Percentiles rank a stretch among this genome's conserved stretches.
Conservation (phyloP, 2,888 invertebrate genomes). For the Eucriotettix oculatus region DNA sequence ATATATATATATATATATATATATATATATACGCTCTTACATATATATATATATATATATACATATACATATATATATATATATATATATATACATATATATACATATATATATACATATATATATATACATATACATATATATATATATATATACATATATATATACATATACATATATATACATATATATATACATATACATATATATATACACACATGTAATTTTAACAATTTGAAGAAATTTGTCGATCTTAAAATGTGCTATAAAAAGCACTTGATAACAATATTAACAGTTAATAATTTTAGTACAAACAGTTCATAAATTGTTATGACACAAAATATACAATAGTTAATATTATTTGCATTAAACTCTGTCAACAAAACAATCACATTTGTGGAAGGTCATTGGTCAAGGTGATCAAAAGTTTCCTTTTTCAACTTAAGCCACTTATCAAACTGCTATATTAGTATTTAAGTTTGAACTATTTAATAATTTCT, state of each 20-base stretch:
- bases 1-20: slow-evolving; percentile 2
- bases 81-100: too few species aligned
- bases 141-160: slow-evolving; percentile 4
- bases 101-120: neutral
- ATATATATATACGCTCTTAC: too few species aligned
- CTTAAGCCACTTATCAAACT: too few species aligned
- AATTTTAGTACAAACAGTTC: neutral
- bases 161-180: slow-evolving; percentile 1
- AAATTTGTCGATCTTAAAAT: neutral
- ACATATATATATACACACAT: neutral
- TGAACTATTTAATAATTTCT: too few species aligned
- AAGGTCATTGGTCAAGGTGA: too few species aligned
- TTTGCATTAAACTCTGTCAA: slow-evolving; percentile 1
- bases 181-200: slow-evolving; percentile 1
- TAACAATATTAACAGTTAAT: too few species aligned
- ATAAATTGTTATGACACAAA: slow-evolving; percentile 4
- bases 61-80: too few species aligned
- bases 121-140: slow-evolving; percentile 2
- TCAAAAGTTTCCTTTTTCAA: too few species aligned
- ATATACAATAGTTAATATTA: neutral
- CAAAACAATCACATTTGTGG: neutral
- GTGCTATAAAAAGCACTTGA: too few species aligned
- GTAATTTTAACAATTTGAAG: too few species aligned
- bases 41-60: too few species aligned
- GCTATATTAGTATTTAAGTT: too few species aligned